Conservation (phyloP, 2,888 invertebrate species). For the Pristionchus japonicus region DNA sequence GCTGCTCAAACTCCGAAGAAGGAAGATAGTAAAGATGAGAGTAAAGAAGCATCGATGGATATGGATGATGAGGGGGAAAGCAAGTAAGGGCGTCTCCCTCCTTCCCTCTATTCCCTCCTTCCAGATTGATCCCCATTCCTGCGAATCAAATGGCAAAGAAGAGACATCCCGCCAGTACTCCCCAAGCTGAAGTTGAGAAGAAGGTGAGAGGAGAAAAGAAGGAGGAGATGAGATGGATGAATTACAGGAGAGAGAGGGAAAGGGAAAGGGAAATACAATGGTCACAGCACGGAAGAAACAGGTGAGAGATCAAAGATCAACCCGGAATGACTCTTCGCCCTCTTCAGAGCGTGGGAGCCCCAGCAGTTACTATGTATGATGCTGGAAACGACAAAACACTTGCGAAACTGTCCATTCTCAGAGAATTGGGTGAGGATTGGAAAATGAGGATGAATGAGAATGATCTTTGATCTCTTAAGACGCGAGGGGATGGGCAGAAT, state of each 20-base stretch:
- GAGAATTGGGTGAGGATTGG: neutral
- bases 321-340: too few species aligned
- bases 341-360: neutral
- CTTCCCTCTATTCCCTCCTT: neutral
- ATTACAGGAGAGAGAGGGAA: neutral
- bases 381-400: neutral
- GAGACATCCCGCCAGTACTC: neutral
- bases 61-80: slow-evolving; percentile 17
- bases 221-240: neutral
- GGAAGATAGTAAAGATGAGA: neutral
- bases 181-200: slow-evolving; percentile 14
- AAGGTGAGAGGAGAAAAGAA: neutral
- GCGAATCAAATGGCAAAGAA: neutral
- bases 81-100: neutral
- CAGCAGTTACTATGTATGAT: neutral
- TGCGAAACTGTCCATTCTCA: neutral
- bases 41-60: neutral
- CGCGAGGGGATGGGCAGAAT: neutral
- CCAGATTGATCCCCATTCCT: neutral
- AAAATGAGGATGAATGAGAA: neutral
- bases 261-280: neutral
- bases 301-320: neutral
- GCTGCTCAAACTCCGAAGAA: neutral
- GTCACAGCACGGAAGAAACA: neutral
- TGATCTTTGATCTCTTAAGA: slow-evolving; percentile 23